These are phyloP conservation scores for Autographa gamma DNA, from an alignment of 2,888 invertebrate genomes.

Conservation along the genomic window DNA sequence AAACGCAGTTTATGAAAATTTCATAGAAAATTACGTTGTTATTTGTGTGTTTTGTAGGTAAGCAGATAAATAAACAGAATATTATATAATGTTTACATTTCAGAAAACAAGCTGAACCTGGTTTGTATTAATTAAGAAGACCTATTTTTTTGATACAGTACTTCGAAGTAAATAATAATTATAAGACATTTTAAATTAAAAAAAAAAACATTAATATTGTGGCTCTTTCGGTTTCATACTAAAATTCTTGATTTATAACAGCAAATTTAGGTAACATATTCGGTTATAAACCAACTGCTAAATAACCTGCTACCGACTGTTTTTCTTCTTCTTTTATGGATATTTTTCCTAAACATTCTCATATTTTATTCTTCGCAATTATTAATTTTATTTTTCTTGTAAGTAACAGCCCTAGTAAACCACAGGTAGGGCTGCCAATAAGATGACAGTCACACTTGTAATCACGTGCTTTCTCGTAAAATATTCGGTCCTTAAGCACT, in stretches of 20 bases:
- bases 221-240: neutral
- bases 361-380: too few species aligned
- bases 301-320: too few species aligned
- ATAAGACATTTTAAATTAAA: neutral
- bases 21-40: neutral
- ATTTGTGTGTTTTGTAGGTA: neutral
- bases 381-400: too few species aligned
- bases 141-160: neutral
- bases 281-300: too few species aligned
- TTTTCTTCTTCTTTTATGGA: too few species aligned
- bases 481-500: slow-evolving; percentile 43
- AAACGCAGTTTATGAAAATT: neutral
- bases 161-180: neutral
- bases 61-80: neutral
- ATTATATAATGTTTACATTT: neutral
- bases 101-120: neutral
- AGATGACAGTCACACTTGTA: slow-evolving; percentile 59
- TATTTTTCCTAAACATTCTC: too few species aligned
- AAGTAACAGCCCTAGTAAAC: slow-evolving; percentile 37
- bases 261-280: neutral
- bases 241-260: neutral
- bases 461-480: slow-evolving; percentile 56
- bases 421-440: slow-evolving; percentile 38
- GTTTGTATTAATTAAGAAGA: neutral
- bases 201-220: too few species aligned